These are phyloP conservation scores for Agonopterix heracliana DNA, from an alignment of 2,888 invertebrate genomes.

Conservation along the genomic window DNA sequence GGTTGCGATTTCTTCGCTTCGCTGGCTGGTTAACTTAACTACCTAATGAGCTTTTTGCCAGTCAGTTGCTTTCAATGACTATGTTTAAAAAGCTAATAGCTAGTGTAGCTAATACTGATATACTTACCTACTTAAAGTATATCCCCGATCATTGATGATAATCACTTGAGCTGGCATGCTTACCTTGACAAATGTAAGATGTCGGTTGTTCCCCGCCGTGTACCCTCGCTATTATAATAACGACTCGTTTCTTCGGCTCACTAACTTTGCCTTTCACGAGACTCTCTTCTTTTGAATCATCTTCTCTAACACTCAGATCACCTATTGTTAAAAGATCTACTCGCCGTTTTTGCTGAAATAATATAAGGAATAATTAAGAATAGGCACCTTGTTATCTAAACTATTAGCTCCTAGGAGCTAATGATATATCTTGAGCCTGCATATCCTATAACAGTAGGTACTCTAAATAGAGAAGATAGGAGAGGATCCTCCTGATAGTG, in stretches of 20 bases:
- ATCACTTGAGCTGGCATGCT: neutral
- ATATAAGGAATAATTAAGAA: neutral
- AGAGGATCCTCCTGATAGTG: too few relatives aligned
- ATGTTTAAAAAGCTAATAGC: too few relatives aligned
- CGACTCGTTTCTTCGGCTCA: conserved; percentile 71
- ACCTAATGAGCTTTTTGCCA: too few relatives aligned
- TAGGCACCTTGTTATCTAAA: too few relatives aligned
- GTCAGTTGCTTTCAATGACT: too few relatives aligned
- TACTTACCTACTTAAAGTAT: neutral
- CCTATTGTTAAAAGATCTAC: conserved; percentile 92
- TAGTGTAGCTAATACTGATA: neutral
- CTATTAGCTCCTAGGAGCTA: too few relatives aligned
- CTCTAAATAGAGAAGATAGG: too few relatives aligned
- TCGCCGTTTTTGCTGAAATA: conserved; percentile 90
- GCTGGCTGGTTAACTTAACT: too few relatives aligned
- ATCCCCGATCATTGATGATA: neutral
- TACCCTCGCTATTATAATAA: conserved; percentile 90
- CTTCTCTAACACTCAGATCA: conserved; percentile 56
- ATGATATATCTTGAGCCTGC: too few relatives aligned
- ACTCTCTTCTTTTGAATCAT: conserved; percentile 34
- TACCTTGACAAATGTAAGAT: conserved; percentile 95
- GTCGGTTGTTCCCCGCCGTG: conserved; percentile 97
- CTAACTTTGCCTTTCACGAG: conserved; percentile 69
- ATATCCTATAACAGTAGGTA: too few relatives aligned
- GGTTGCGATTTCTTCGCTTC: too few relatives aligned